Percentiles rank a stretch among this genome's conserved stretches.
Conservation (phyloP, 2,888 invertebrate species). For the Drosophila fulvimacula region DNA sequence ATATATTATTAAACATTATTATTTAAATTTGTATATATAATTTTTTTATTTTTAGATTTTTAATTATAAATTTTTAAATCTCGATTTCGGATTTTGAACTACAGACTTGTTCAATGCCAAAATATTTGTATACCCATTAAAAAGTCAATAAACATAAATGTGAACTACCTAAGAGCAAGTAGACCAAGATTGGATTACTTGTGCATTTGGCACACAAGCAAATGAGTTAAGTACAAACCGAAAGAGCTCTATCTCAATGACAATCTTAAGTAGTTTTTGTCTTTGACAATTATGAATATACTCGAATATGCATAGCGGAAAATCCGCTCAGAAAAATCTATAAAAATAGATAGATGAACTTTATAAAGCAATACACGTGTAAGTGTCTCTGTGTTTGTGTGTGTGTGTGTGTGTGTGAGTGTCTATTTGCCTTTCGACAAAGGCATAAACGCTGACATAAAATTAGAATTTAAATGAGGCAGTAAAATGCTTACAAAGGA, state of each 20-base stretch:
- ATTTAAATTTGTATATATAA: no score
- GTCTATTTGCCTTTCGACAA: constrained; percentile 65
- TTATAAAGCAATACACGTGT: constrained; percentile 20
- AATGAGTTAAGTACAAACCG: constrained; percentile 10
- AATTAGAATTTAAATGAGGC: constrained; percentile 79
- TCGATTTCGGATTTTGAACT: no score
- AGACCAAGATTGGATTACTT: constrained; percentile 28
- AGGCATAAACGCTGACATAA: constrained; percentile 75
- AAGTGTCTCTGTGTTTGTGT: constrained; percentile 25
- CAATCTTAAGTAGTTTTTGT: constrained; percentile 29
- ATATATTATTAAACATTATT: no score
- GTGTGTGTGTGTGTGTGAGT: constrained; percentile 12
- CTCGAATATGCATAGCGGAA: constrained; percentile 54
- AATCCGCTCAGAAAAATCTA: constrained; percentile 44
- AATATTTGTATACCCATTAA: neutral
- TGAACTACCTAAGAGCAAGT: constrained; percentile 11
- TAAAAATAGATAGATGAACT: constrained; percentile 51
- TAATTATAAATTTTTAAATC: no score
- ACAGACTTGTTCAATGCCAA: neutral
- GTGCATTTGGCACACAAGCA: constrained; percentile 36
- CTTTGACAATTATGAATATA: constrained; percentile 59
- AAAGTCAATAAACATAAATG: neutral
- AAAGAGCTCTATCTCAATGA: constrained; percentile 20
- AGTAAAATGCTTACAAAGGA: constrained; percentile 59
- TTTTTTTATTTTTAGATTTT: no score